Percentiles rank a stretch among this genome's conserved stretches.
These are phyloP conservation scores for Emberiza fucata DNA, from an alignment of 2,113 vertebrate genomes.

Conservation along the genomic window DNA sequence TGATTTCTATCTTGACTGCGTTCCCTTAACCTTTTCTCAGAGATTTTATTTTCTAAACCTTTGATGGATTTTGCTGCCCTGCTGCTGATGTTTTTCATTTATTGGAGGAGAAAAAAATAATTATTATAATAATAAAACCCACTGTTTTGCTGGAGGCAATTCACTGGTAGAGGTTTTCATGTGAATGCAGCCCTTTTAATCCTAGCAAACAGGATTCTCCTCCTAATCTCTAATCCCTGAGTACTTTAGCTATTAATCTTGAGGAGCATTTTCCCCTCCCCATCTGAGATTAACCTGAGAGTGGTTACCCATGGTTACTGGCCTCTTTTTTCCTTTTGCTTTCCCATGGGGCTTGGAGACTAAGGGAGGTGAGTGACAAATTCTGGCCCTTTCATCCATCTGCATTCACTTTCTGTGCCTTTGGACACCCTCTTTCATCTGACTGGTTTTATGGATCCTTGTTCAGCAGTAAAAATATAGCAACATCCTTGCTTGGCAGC, in stretches of 20 bases:
- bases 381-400: not conserved
- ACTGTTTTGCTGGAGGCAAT: constrained; percentile 34
- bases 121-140: constrained; percentile 47
- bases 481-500: not conserved
- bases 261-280: constrained; percentile 39
- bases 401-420: not conserved
- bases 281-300: constrained; percentile 52
- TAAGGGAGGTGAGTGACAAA: not conserved
- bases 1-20: constrained; percentile 55
- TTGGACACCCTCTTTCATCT: not conserved
- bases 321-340: not conserved
- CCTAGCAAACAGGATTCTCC: constrained; percentile 55
- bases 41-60: constrained; percentile 54
- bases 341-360: not conserved
- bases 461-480: not conserved
- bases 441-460: not conserved
- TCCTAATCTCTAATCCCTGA: constrained; percentile 62
- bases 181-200: constrained; percentile 51
- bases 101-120: constrained; percentile 50
- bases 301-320: constrained; percentile 31
- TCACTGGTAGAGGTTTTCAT: constrained; percentile 60
- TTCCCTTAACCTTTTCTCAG: constrained; percentile 46
- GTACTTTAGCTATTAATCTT: constrained; percentile 63
- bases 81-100: constrained; percentile 50
- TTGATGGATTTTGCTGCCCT: constrained; percentile 58